phyloP scores from a whole-genome alignment of 2,113 vertebrate species.

The Odontophorus gujanensis region DNA sequence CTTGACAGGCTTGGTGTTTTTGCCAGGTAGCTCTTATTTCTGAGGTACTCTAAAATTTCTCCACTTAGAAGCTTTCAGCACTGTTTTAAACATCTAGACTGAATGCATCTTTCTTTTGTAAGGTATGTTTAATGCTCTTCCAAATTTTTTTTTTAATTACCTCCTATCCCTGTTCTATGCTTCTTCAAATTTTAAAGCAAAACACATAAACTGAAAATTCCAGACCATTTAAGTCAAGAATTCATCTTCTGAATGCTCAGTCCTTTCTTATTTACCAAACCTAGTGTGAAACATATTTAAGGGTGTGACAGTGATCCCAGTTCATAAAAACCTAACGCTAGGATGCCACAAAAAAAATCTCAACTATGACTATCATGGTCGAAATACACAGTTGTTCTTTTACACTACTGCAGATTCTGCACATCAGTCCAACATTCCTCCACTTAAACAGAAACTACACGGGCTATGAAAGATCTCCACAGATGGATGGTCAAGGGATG shows the following conservation, averaged over 20 bases:
- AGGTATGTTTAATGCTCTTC: background rate
- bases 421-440: background rate
- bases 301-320: background rate
- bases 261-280: constrained; percentile 17
- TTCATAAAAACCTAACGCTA: background rate
- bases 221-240: background rate
- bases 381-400: background rate
- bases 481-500: background rate
- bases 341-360: background rate
- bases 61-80: background rate
- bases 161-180: background rate
- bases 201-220: constrained; percentile 6
- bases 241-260: constrained; percentile 25
- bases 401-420: background rate
- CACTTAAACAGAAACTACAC: background rate
- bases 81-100: background rate
- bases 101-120: background rate
- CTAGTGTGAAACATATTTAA: background rate
- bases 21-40: constrained; percentile 22
- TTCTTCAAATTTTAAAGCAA: background rate
- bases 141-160: background rate
- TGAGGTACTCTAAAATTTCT: background rate
- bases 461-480: background rate
- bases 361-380: background rate
- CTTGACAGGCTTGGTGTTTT: background rate